Conservation (phyloP, 2,797 vertebrate species). For the Gastrophryne carolinensis region DNA sequence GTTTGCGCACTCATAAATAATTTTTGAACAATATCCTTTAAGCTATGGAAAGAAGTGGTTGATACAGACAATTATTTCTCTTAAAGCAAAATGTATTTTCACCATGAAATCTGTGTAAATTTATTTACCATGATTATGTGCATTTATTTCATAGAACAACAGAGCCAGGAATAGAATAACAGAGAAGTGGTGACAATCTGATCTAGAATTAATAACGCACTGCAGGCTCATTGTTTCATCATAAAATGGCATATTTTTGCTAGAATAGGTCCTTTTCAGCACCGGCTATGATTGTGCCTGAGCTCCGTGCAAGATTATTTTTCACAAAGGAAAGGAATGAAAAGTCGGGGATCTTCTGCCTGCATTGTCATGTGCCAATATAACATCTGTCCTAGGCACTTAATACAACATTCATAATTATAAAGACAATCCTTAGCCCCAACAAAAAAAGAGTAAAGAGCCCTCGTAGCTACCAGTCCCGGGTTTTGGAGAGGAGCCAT, state of each 20-base stretch:
- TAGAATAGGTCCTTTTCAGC: slow-evolving; percentile 5
- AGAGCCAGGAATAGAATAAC: background rate
- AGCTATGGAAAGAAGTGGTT: too few species aligned
- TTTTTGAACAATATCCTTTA: too few species aligned
- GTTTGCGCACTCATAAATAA: too few species aligned
- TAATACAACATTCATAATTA: slow-evolving; percentile 49
- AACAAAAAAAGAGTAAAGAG: slow-evolving; percentile 37
- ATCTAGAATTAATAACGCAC: background rate
- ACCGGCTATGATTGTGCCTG: slow-evolving; percentile 18
- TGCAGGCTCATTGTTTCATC: background rate
- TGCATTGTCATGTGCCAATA: slow-evolving; percentile 32
- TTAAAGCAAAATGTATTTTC: background rate
- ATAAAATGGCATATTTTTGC: background rate
- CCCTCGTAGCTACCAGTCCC: slow-evolving; percentile 37
- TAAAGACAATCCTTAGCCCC: slow-evolving; percentile 32
- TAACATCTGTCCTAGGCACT: slow-evolving; percentile 39
- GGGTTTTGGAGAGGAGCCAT: slow-evolving; percentile 46
- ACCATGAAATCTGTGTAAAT: background rate
- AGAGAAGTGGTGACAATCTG: background rate
- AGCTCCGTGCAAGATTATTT: slow-evolving; percentile 9
- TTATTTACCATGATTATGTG: background rate
- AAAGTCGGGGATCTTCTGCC: slow-evolving; percentile 17
- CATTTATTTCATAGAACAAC: background rate
- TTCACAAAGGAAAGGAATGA: slow-evolving; percentile 25
- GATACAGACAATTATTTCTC: too few species aligned